phyloP scores from a whole-genome alignment of 2,888 invertebrate genomes.

The Chironomus riparius region DNA sequence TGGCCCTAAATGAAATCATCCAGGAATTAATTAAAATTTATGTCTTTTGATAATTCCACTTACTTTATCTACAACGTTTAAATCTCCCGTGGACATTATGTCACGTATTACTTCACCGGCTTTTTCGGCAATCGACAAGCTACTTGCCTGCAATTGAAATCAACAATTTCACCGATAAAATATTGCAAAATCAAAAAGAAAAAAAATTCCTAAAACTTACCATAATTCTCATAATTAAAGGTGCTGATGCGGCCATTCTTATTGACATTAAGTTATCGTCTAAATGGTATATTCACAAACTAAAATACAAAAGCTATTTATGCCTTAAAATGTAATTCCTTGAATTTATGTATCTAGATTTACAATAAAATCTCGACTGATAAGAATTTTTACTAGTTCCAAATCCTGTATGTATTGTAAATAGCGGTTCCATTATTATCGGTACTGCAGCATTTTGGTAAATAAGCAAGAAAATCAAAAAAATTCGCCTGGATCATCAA shows the following conservation, averaged over 20 bases:
- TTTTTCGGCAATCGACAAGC: constrained; percentile 23
- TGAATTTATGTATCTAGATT: no score
- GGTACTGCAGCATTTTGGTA: no score
- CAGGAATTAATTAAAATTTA: no score
- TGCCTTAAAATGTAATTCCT: no score
- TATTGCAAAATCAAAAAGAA: not conserved
- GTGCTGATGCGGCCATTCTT: not conserved
- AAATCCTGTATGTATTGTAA: no score
- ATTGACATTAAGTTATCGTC: not conserved
- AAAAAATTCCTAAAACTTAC: not conserved
- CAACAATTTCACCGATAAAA: no score
- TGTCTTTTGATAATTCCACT: no score
- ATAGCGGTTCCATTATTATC: no score
- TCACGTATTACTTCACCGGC: constrained; percentile 88
- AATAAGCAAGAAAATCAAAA: no score
- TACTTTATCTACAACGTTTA: constrained; percentile 81
- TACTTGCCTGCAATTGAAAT: constrained; percentile 2
- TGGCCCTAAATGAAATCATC: not conserved
- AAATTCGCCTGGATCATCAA: no score
- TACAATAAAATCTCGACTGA: not conserved
- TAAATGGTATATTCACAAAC: not conserved
- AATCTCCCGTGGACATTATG: constrained; percentile 78
- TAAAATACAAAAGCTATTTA: no score
- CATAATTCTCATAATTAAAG: constrained; percentile 21
- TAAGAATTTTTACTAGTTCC: not conserved